These are phyloP conservation scores for Cassiopea xamachana DNA, from an alignment of 30 jellyfish, hydroid and myxozoan species.

Conservation along the genomic window DNA sequence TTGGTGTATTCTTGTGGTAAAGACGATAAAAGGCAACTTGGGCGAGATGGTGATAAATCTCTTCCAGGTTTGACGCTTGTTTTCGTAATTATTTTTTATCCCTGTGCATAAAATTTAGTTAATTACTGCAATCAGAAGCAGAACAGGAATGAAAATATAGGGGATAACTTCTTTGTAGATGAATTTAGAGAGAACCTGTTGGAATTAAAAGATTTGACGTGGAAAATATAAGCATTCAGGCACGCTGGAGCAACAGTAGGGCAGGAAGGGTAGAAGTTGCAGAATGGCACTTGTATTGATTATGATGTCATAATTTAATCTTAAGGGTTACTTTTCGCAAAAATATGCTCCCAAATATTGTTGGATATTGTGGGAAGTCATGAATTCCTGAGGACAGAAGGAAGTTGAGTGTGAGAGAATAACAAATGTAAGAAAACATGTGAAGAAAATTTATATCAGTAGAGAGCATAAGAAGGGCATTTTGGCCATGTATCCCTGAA, in stretches of 20 bases:
- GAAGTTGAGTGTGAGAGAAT: not conserved
- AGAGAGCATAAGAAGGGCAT: not conserved
- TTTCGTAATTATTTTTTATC: not conserved
- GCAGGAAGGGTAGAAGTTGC: too few relatives aligned
- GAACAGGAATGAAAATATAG: not conserved
- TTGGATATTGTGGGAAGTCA: not conserved
- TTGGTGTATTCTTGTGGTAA: conserved; percentile 83
- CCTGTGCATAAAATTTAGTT: too few relatives aligned
- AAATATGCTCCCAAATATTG: not conserved
- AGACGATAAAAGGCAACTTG: conserved; percentile 77
- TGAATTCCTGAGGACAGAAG: not conserved
- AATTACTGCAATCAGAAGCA: not conserved
- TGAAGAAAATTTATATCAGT: not conserved
- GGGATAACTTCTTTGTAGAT: not conserved
- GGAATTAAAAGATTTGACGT: not conserved
- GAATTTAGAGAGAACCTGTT: not conserved
- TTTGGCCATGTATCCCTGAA: not conserved
- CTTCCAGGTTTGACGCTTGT: conserved; percentile 44
- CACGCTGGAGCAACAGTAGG: not conserved
- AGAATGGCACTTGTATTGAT: too few relatives aligned
- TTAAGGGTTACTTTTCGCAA: too few relatives aligned
- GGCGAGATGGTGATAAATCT: conserved; percentile 19
- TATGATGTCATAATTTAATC: too few relatives aligned
- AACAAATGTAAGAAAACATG: not conserved
- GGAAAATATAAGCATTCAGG: not conserved